Percentiles rank a stretch among this genome's conserved stretches.
Evolutionary conservation across 2,797 vertebrate species (phyloP).

Genomic region (Sebastes wilsoni): DNA sequence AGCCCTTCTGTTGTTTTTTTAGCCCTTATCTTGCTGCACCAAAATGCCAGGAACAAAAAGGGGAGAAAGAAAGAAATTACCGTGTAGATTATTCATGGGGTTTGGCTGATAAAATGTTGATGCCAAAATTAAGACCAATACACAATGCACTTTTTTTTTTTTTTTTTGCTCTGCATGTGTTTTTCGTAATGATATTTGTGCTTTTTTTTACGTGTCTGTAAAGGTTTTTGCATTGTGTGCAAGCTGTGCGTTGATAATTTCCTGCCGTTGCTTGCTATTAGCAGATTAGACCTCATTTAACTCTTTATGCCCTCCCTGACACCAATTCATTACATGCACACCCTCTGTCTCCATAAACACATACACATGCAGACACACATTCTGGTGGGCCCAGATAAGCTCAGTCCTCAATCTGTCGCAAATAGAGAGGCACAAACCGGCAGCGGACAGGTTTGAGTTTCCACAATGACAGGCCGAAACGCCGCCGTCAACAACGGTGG

Average conservation of each 20-base stretch:
- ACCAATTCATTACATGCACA: constrained; percentile 63
- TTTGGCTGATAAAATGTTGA: constrained; percentile 78
- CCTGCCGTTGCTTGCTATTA: constrained; percentile 55
- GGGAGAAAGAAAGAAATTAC: constrained; percentile 85
- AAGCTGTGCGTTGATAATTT: constrained; percentile 61
- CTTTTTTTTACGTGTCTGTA: constrained; percentile 23
- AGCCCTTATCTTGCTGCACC: constrained; percentile 93
- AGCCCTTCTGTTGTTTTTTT: constrained; percentile 92
- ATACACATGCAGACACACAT: constrained; percentile 22
- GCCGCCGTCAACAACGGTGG: constrained; percentile 33
- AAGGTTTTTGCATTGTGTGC: constrained; percentile 50
- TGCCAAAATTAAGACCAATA: constrained; percentile 83
- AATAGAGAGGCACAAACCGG: constrained; percentile 71
- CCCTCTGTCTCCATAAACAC: constrained; percentile 10
- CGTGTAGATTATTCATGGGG: constrained; percentile 81
- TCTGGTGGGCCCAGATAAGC: constrained; percentile 80
- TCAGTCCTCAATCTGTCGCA: constrained; percentile 73
- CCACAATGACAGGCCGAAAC: constrained; percentile 34
- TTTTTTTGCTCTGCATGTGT: constrained; percentile 1
- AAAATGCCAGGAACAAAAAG: constrained; percentile 98
- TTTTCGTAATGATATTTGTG: constrained; percentile 59
- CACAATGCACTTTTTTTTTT: constrained; percentile 38
- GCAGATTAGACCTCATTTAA: constrained; percentile 79
- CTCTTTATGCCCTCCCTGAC: constrained; percentile 72
- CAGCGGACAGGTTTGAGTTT: constrained; percentile 61